Evolutionary conservation across 2,797 vertebrate species (phyloP).

Genomic region (Halcyon smyrnensis): DNA sequence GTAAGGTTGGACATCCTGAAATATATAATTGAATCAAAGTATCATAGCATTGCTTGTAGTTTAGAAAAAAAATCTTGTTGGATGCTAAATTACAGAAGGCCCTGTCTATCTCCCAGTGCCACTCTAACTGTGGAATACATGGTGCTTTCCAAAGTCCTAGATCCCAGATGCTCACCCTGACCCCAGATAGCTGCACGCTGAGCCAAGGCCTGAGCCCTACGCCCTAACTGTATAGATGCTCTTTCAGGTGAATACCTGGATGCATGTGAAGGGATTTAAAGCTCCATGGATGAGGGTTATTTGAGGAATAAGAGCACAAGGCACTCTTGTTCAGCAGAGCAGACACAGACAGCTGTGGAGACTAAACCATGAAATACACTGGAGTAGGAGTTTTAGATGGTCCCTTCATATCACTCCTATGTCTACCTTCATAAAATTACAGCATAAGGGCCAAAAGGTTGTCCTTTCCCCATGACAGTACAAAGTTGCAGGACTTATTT

Average conservation of each 20-base stretch:
- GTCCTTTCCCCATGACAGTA: background rate
- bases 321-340: background rate
- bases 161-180: background rate
- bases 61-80: background rate
- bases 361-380: background rate
- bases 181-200: rapidly evolving
- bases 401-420: background rate
- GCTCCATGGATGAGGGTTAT: background rate
- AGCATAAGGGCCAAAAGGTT: background rate
- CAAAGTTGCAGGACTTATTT: rapidly evolving
- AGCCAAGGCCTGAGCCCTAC: background rate
- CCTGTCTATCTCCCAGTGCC: background rate
- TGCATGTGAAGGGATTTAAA: rapidly evolving
- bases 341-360: background rate
- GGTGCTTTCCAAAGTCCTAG: background rate
- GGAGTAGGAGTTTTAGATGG: background rate
- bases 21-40: background rate
- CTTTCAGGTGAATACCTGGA: background rate
- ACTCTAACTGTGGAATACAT: background rate
- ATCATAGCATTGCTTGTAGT: background rate
- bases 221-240: background rate
- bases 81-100: background rate
- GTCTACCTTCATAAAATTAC: background rate
- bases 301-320: background rate
- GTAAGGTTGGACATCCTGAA: background rate